Base-by-base conservation (phyloP, 2,888 invertebrate species). In the Trichopria drosophilae region DNA sequence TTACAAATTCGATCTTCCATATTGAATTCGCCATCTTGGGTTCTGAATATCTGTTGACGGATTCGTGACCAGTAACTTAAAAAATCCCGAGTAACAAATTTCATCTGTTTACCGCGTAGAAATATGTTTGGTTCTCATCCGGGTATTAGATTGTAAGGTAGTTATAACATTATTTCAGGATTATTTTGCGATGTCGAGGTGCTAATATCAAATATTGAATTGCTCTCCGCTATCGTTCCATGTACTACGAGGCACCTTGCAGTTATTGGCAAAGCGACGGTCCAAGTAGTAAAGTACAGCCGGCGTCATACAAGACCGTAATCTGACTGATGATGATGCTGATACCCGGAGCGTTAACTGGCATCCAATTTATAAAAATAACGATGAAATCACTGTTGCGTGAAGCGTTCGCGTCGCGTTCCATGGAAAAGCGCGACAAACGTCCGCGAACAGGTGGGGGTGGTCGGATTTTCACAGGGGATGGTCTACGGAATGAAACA, bases 351-450 rank as follows among this genome's bases (percentile, higher is more conserved):
- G 73, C 74, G 73, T 72, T 71, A 74, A 74, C 72, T 68, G 67
- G 68, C 62, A 68, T 66, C 73, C 73, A 75, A 75, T 73, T 74
- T 75, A 73, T 73, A 74, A 74, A 75, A 75, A 73, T 75, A 75
- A 75, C 73, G 75, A 74, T 72, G 71, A 70, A 75, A 73, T 72
- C 68, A 73, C 71, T 74, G 74, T 73, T 69, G 72, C 74, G 69
- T 74, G 67, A 73, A 73, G 63, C 58, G 61, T 62, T 32, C 34
- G 60, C 65, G 60, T 59, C 61, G 64, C 62, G 62, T 24, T 24
- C 24, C 6, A 6, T 24, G 10, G 6, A 6, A 24, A 6, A 24
- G 10, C 61, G 62, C 62, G 62, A 66, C 61, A 67, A 61, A 61
- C 62, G 59, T 61, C 63, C 59, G 37, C 61, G 65, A 65, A 64